Conservation (phyloP, 2,888 invertebrate genomes). For the Drosophila monieri region DNA sequence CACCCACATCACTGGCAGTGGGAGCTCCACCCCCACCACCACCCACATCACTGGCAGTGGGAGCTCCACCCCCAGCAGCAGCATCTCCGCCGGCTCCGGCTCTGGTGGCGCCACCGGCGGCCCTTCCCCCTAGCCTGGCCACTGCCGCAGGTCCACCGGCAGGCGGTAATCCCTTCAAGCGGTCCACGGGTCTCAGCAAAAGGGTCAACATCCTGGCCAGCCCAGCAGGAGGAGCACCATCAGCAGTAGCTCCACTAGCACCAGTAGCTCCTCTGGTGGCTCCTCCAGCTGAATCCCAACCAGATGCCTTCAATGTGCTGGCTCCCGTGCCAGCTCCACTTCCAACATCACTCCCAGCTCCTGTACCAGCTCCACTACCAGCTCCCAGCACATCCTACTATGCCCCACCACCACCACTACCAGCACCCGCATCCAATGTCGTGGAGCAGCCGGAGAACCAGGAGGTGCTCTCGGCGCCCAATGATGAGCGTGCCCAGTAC, state of each 20-base stretch:
- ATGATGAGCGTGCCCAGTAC: conserved; percentile 90
- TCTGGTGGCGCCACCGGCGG: conserved; percentile 13
- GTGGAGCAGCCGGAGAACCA: conserved; percentile 77
- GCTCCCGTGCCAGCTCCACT: conserved; percentile 8
- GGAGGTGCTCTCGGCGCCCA: conserved; percentile 86
- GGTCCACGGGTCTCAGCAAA: conserved; percentile 71
- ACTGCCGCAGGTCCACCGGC: conserved; percentile 25
- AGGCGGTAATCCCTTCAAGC: conserved; percentile 81
- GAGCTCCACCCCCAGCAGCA: not conserved
- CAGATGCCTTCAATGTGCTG: conserved; percentile 17
- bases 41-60: conserved; percentile 1
- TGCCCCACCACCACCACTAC: conserved; percentile 84
- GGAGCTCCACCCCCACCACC: not conserved
- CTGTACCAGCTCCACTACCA: conserved; percentile 20
- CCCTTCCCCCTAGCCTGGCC: conserved; percentile 23
- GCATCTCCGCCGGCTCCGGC: conserved; percentile 54
- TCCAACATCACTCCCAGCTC: conserved; percentile 4
- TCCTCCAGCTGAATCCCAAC: conserved; percentile 16
- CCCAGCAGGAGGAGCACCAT: conserved; percentile 59
- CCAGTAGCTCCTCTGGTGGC: conserved; percentile 15
- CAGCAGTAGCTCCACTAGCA: conserved; percentile 6
- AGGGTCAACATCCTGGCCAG: conserved; percentile 83
- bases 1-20: not conserved
- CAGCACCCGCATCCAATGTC: not conserved
- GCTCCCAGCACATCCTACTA: conserved; percentile 82